These are phyloP conservation scores for Pyrrhia umbra DNA, from an alignment of 2,888 invertebrate genomes.

Conservation along the genomic window DNA sequence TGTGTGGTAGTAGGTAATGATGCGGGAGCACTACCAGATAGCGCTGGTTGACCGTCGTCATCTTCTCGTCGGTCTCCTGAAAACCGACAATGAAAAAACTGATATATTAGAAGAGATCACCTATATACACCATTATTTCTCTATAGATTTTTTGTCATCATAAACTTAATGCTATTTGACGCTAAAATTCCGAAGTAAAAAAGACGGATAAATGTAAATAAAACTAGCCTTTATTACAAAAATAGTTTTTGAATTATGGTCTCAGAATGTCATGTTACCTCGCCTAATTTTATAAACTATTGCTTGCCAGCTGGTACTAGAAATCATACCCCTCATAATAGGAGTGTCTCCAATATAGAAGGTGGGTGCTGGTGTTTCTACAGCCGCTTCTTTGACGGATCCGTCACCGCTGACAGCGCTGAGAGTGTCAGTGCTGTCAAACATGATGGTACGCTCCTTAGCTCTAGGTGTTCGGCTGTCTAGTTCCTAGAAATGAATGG, in stretches of 20 bases:
- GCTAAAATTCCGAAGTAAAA: too few species aligned
- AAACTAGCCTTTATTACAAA: too few species aligned
- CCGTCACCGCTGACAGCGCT: constrained; percentile 86
- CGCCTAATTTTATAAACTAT: neutral
- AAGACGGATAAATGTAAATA: too few species aligned
- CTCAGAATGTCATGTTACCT: too few species aligned
- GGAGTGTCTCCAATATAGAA: constrained; percentile 89
- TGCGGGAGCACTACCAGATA: constrained; percentile 86
- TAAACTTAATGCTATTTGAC: too few species aligned
- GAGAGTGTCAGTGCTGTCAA: constrained; percentile 87
- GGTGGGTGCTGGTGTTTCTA: constrained; percentile 84
- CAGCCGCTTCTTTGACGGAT: constrained; percentile 81
- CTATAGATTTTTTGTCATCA: too few species aligned
- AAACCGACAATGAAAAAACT: neutral
- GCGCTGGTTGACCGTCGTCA: constrained; percentile 73
- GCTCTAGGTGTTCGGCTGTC: constrained; percentile 82
- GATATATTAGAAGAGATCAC: too few species aligned
- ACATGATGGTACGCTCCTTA: constrained; percentile 88
- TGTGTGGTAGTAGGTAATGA: constrained; percentile 82
- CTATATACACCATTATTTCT: too few species aligned
- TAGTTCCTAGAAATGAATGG: constrained; percentile 75
- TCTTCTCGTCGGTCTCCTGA: constrained; percentile 83
- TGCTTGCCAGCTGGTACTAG: neutral
- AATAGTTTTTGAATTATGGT: too few species aligned
- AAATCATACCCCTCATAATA: constrained; percentile 81